These are phyloP conservation scores for Ladona fulva DNA, from an alignment of 1,140 invertebrate genomes.

Conservation along the genomic window DNA sequence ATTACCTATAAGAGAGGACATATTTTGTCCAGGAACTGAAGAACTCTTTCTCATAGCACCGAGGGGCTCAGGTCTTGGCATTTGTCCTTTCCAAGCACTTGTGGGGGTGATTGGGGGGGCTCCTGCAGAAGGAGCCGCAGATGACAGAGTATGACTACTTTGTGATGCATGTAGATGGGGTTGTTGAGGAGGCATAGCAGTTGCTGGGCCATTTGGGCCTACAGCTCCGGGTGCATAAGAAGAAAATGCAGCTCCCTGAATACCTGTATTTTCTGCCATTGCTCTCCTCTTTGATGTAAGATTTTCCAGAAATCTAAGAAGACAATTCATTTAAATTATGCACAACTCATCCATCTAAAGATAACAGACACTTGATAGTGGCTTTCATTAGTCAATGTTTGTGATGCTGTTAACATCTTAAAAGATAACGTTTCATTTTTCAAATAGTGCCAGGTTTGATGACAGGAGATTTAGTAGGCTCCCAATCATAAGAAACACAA, in stretches of 20 bases:
- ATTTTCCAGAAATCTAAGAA: slow-evolving; percentile 55
- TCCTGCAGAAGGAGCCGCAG: not conserved
- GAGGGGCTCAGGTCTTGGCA: not conserved
- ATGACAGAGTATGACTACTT: too few species aligned
- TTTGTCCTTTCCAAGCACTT: not conserved
- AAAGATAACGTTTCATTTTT: too few species aligned
- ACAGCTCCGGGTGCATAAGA: not conserved
- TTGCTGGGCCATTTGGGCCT: not conserved
- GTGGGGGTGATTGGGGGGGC: too few species aligned
- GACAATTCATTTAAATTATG: too few species aligned
- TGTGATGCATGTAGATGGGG: not conserved
- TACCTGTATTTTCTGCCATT: slow-evolving; percentile 43
- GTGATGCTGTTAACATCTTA: too few species aligned
- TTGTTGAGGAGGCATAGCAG: not conserved
- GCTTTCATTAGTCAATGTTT: too few species aligned
- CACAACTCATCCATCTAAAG: too few species aligned
- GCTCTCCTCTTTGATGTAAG: slow-evolving; percentile 60
- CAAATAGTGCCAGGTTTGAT: too few species aligned
- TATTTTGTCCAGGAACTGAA: not conserved
- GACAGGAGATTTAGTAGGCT: too few species aligned
- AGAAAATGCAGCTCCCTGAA: not conserved
- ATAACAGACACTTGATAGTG: too few species aligned
- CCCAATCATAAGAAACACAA: too few species aligned
- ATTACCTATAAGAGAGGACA: too few species aligned
- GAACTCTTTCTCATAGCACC: not conserved